These are phyloP conservation scores for Drosophila truncata DNA, from an alignment of 1,140 invertebrate genomes.

Conservation along the genomic window DNA sequence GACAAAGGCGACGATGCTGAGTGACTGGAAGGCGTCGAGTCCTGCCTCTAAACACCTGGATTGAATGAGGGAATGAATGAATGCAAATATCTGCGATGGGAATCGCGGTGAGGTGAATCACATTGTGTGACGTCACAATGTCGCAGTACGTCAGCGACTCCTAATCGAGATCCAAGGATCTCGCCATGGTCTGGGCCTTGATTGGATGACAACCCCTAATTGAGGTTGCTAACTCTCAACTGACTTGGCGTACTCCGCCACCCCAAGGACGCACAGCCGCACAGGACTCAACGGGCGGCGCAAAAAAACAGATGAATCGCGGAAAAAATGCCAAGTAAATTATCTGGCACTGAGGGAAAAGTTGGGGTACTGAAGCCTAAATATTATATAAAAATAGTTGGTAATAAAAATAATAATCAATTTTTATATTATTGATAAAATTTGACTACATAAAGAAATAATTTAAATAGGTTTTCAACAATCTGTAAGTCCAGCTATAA, in stretches of 20 bases:
- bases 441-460: too few relatives aligned
- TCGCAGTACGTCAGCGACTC: conserved; percentile 67
- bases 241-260: conserved; percentile 24
- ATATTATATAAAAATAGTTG: neutral
- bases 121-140: conserved; percentile 76
- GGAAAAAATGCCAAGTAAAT: conserved; percentile 33
- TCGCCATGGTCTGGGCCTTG: neutral
- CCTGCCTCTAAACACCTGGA: conserved; percentile 56
- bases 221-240: conserved; percentile 46
- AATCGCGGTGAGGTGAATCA: conserved; percentile 33
- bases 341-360: conserved; percentile 1
- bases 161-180: conserved; percentile 18
- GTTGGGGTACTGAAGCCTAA: too few relatives aligned
- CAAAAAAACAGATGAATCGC: conserved; percentile 24
- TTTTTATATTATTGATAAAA: too few relatives aligned
- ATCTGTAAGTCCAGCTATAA: too few relatives aligned
- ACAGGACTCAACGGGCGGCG: conserved; percentile 36
- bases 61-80: conserved; percentile 10
- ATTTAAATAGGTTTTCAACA: too few relatives aligned
- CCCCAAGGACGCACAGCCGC: conserved; percentile 57
- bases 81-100: conserved; percentile 63
- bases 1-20: conserved; percentile 18
- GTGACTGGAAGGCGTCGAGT: conserved; percentile 64
- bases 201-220: conserved; percentile 70
- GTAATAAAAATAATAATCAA: neutral